phyloP scores from a whole-genome alignment of 2,113 vertebrate species.

The Catharus minimus region DNA sequence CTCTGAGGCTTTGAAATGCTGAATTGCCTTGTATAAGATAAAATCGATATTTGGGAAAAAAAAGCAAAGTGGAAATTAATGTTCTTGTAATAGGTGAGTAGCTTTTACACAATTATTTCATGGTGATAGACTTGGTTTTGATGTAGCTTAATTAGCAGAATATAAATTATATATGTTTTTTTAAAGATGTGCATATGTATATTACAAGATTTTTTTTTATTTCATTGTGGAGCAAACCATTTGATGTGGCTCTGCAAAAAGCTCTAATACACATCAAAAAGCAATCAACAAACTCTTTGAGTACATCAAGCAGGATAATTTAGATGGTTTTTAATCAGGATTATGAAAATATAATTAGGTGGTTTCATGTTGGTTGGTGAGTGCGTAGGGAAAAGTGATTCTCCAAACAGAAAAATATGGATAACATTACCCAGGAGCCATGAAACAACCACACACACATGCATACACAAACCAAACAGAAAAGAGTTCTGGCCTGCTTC shows the following conservation, averaged over 20 bases:
- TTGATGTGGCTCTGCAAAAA: conserved; percentile 72
- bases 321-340: conserved; percentile 78
- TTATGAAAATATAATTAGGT: conserved; percentile 81
- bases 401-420: conserved; percentile 71
- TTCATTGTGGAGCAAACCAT: conserved; percentile 71
- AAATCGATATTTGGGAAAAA: conserved; percentile 51
- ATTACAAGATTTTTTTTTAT: conserved; percentile 60
- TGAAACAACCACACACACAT: conserved; percentile 10
- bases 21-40: conserved; percentile 59
- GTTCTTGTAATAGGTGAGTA: conserved; percentile 70
- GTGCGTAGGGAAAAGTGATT: conserved; percentile 69
- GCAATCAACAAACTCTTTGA: conserved; percentile 79
- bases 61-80: conserved; percentile 68
- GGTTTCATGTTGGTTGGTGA: conserved; percentile 75
- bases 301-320: conserved; percentile 76
- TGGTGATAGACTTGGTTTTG: conserved; percentile 59
- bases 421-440: conserved; percentile 63
- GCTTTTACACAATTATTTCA: conserved; percentile 68
- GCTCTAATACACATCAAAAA: conserved; percentile 77
- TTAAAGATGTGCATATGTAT: conserved; percentile 54
- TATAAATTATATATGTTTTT: conserved; percentile 73
- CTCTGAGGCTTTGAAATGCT: conserved; percentile 40
- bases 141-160: conserved; percentile 74
- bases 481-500: conserved; percentile 26
- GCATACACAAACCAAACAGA: not conserved